phyloP scores from a whole-genome alignment of 1,140 invertebrate genomes.

The Diachasma alloeum region DNA sequence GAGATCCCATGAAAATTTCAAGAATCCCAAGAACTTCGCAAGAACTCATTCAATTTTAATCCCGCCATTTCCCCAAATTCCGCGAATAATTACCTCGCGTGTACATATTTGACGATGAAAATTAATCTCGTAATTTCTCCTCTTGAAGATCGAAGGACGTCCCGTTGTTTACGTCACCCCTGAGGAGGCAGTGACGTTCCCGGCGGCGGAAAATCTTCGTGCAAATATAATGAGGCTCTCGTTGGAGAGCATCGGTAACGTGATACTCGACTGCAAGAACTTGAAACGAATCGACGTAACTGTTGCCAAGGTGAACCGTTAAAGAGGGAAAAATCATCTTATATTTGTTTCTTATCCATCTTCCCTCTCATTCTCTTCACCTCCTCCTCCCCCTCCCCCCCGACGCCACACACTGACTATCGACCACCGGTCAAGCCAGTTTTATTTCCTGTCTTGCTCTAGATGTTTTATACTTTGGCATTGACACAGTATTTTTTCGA shows the following conservation, averaged over 20 bases:
- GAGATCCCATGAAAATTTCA: no score
- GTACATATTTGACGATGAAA: neutral
- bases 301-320: conserved; percentile 64
- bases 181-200: conserved; percentile 69
- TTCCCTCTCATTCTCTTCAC: neutral
- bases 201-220: conserved; percentile 70
- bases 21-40: no score
- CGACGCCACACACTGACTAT: neutral
- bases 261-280: conserved; percentile 68
- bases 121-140: neutral
- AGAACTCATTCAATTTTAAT: no score
- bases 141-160: conserved; percentile 36
- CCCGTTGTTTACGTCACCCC: conserved; percentile 65
- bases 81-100: no score
- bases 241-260: conserved; percentile 39
- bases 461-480: no score
- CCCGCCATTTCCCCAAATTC: no score
- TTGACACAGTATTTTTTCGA: no score
- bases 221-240: conserved; percentile 60
- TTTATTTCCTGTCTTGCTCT: neutral
- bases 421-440: no score
- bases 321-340: neutral
- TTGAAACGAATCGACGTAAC: conserved; percentile 68
- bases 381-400: neutral
- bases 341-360: neutral